These are phyloP conservation scores for Serrognathus titanus DNA, from an alignment of 2,888 invertebrate genomes.

Conservation along the genomic window DNA sequence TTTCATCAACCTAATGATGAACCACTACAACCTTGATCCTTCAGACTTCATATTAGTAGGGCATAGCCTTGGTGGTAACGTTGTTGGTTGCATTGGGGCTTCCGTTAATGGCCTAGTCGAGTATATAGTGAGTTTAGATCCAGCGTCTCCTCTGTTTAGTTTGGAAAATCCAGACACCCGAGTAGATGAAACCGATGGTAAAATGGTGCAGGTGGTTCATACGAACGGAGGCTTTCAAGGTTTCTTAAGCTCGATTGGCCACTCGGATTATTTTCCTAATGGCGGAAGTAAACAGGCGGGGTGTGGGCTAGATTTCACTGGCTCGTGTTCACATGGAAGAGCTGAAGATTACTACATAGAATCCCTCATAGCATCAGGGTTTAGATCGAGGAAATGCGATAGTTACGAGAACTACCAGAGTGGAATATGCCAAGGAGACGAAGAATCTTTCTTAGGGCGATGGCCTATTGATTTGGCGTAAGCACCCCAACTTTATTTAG, in stretches of 20 bases:
- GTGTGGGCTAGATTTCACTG: constrained; percentile 20
- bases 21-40: constrained; percentile 5
- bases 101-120: constrained; percentile 15
- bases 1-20: constrained; percentile 19
- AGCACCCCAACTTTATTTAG: background rate
- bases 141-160: constrained; percentile 14
- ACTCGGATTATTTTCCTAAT: constrained; percentile 25
- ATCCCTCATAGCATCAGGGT: constrained; percentile 33
- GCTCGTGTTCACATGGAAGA: constrained; percentile 40
- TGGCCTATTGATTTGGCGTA: constrained; percentile 18
- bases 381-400: constrained; percentile 27
- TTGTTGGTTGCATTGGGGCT: constrained; percentile 28
- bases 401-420: constrained; percentile 14
- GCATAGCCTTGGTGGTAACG: constrained; percentile 26
- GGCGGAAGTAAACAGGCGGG: constrained; percentile 23
- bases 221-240: constrained; percentile 21
- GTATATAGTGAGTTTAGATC: constrained; percentile 24
- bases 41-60: constrained; percentile 14
- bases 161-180: constrained; percentile 1
- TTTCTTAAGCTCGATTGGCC: constrained; percentile 21
- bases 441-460: constrained; percentile 11
- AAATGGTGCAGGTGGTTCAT: constrained; percentile 23
- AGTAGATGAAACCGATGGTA: background rate
- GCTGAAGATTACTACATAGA: constrained; percentile 44
- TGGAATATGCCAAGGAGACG: constrained; percentile 16